Conservation (phyloP, 2,113 vertebrate species). For the Campylorhamphus procurvoides region DNA sequence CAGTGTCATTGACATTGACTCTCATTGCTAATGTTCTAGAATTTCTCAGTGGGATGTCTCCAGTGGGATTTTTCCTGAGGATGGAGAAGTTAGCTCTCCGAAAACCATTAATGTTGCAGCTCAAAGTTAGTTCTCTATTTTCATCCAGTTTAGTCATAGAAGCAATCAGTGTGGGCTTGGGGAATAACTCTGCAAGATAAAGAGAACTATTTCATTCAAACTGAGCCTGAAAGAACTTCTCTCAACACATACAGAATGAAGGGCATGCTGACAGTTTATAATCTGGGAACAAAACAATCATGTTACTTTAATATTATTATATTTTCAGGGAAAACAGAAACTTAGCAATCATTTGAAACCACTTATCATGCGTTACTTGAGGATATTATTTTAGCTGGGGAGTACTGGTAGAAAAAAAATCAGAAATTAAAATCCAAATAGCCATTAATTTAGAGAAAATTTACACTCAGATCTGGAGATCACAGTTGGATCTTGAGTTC, state of each 20-base stretch:
- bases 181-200: conserved; percentile 65
- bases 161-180: conserved; percentile 31
- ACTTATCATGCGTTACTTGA: neutral
- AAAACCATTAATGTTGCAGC: conserved; percentile 12
- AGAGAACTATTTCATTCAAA: neutral
- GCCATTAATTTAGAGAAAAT: neutral
- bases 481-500: neutral
- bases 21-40: neutral
- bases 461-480: neutral
- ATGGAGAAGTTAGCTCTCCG: conserved; percentile 27
- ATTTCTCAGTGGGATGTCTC: neutral
- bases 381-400: neutral
- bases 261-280: neutral
- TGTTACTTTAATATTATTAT: neutral
- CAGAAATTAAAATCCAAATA: neutral
- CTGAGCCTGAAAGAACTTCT: neutral
- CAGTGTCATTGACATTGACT: conserved; percentile 47
- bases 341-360: neutral
- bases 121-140: conserved; percentile 1
- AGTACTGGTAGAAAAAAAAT: neutral
- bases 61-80: neutral
- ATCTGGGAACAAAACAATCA: neutral
- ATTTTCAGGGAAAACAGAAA: neutral
- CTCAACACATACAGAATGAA: neutral
- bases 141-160: conserved; percentile 46